Evolutionary conservation across 2,797 vertebrate genomes (phyloP), one percentile per base, ranked within the genome.

Genomic region (Platyrinchus mystaceus): DNA sequence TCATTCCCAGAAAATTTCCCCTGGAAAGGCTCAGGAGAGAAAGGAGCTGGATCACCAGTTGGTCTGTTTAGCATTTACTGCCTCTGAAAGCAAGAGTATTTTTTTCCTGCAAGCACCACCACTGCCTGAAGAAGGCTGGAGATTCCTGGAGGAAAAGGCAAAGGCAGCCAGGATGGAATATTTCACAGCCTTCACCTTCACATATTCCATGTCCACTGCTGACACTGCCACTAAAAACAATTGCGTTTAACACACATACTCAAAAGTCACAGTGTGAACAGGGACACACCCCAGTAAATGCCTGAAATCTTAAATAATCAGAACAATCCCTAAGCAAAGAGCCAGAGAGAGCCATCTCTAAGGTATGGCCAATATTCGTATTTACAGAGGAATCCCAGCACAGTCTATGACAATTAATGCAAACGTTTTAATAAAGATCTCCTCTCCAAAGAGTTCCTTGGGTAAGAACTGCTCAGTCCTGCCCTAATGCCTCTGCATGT

Each of bases 1-100:
- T 90, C 77, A 90, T 93, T 97, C 90, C 78, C 82, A 64, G 92
- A 92, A 95, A 91, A 95, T 76, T 94, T 93, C 73, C 86, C 94
- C 84, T 92, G 94, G 91, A 92, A 67, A 60, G 60, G 78, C 93
- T 95, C 96, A 83, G 83, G 78, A 81, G 74, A 80, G 22, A 84
- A 77, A 55, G 60, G 14, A 63, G 75, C 80, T 96, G 78, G 58
- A 89, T 96, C 75, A 79, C 67, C 91, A 78, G 26, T 88, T 60
- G 60, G 62, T 91, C 90, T 96, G 76, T 81, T 93, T 70, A 90
- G 79, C 92, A 89, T 83, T 93, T 87, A 85, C 74, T 94, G 85
- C 71, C 76, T 74, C 64, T 85, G 96, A 95, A 93, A 95, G 82
- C 50, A 93, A 68, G 55, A 86, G 60, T 0, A 6, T 56, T 37